Base-by-base conservation (phyloP, 2,888 invertebrate genomes). In the Drosophila trichaetosa region DNA sequence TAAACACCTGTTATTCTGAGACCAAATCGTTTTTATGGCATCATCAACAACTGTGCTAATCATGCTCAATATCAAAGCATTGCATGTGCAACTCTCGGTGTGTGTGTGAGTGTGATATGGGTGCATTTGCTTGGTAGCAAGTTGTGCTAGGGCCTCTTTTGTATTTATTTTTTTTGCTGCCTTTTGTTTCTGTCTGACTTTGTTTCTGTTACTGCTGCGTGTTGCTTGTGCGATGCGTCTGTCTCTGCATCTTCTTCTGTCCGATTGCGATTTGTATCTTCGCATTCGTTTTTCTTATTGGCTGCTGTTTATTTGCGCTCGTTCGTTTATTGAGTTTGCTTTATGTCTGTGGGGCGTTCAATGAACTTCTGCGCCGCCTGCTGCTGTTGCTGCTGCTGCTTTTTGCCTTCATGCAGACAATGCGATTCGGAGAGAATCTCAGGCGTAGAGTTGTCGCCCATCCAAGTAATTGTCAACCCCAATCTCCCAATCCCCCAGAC, bases 311-410 rank as follows among this genome's bases (percentile, higher is more conserved):
- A 86, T 89, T 89, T 84, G 80, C 73, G 70, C 63, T 71, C 76
- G 87, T 90, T 89, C 83, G 86, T 74, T 84, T 83, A 80, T 89
- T 84, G 84, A 84, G 89, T 85, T 89, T 87, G 87, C 86, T 73
- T 76, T 87, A 74, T 82, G 83, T 74, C 76, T 70, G 81, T 69
- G 79, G 36, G 81, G 61, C 90, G 83, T 83, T 83, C 83, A 84
- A 87, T 84, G 83, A 84, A 84, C 83, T 84, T 79, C 46, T 51
- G 79, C 38, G 31, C 46, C 68, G 54, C 21, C 46, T 67, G 46
- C 48, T 48, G 40, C 8, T 36, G 38, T 10, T 58, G 46, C 4
- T 52, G 33, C 18, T 40, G 21, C 57, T 78, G n/a, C 31, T 31
- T 4, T 31, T 31, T 33, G 21, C 21, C 16, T 21, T 21, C 21